phyloP scores from a whole-genome alignment of 2,113 vertebrate genomes.

The Ceuthmochares aereus region DNA sequence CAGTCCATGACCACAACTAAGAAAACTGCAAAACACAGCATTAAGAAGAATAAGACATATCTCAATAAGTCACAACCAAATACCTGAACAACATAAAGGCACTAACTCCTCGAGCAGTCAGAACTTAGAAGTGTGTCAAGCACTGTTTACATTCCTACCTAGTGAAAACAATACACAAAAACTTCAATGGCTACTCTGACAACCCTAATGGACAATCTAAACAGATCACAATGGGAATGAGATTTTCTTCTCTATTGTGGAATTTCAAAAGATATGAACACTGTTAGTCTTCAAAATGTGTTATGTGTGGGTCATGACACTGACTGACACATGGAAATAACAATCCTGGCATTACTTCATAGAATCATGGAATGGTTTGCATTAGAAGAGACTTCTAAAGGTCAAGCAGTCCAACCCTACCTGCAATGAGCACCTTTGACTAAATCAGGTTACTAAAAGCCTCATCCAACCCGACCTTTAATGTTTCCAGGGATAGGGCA shows the following conservation, averaged over 20 bases:
- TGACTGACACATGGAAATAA: not conserved
- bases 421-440: not conserved
- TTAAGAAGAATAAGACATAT: not conserved
- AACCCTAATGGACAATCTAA: not conserved
- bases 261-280: not conserved
- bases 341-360: not conserved
- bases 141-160: not conserved
- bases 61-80: not conserved
- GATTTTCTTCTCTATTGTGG: not conserved
- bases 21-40: not conserved
- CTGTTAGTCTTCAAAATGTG: not conserved
- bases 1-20: not conserved
- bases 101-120: not conserved
- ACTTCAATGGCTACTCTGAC: not conserved
- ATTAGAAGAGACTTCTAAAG: not conserved
- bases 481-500: not conserved
- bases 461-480: not conserved
- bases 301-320: not conserved
- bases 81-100: not conserved
- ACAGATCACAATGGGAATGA: not conserved
- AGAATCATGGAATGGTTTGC: not conserved
- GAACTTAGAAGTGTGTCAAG: not conserved
- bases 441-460: not conserved
- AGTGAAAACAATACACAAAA: not conserved
- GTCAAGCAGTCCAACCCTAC: not conserved